A percentile compares a stretch with the other conserved stretches of the same genome.
Evolutionary conservation across 2,113 vertebrate species (phyloP).

Genomic region (Coptodon rendalli): DNA sequence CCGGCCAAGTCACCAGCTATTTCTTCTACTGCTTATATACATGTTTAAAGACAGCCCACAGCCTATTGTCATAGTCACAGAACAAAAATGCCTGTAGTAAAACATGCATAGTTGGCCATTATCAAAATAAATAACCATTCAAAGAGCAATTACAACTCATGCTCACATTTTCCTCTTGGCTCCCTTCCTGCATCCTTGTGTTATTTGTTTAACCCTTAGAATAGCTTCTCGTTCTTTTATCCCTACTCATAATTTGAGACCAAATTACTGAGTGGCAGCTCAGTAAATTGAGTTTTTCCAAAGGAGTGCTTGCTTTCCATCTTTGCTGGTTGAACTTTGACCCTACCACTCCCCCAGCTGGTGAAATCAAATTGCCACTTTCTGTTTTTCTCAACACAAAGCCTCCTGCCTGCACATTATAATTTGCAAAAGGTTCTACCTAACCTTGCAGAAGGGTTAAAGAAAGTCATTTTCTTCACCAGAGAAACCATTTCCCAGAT

Average conservation of each 20-base stretch:
- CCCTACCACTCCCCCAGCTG: background rate
- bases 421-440: conserved; percentile 4
- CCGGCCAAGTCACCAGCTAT: background rate
- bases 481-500: background rate
- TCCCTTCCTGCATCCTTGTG: background rate
- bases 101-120: background rate
- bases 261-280: background rate
- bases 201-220: background rate
- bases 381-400: background rate
- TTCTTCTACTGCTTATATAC: background rate
- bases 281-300: conserved; percentile 39
- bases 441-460: conserved; percentile 1
- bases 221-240: background rate
- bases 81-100: background rate
- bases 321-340: conserved; percentile 17
- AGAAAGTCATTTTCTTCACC: background rate
- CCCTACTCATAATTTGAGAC: background rate
- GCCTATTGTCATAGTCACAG: background rate
- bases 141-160: background rate
- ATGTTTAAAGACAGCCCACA: background rate
- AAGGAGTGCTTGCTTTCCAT: conserved; percentile 11
- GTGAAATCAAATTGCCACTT: conserved; percentile 23
- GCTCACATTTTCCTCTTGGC: background rate
- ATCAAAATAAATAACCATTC: background rate
- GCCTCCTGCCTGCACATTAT: background rate